phyloP scores from a whole-genome alignment of 2,797 vertebrate genomes.

The Heteromormyrus szaboi region DNA sequence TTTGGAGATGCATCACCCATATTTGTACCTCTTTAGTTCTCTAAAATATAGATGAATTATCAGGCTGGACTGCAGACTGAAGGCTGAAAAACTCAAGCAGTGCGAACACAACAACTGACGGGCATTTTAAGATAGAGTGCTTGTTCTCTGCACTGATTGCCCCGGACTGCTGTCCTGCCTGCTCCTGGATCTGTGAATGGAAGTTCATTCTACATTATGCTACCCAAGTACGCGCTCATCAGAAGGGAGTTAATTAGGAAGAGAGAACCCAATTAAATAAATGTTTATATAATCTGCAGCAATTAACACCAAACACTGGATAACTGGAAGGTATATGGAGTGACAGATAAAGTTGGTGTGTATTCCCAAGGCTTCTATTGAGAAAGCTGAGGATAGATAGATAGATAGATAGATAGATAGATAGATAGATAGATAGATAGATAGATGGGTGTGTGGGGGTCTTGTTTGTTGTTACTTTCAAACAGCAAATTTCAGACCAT shows the following conservation, averaged over 20 bases:
- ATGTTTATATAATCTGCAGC: constrained; percentile 47
- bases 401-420: neutral
- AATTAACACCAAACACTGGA: constrained; percentile 50
- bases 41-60: constrained; percentile 45
- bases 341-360: constrained; percentile 33
- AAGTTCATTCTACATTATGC: constrained; percentile 15
- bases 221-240: neutral
- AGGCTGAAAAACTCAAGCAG: neutral
- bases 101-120: too few relatives aligned
- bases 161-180: neutral
- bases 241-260: constrained; percentile 15
- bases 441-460: neutral
- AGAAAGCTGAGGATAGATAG: neutral
- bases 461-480: neutral
- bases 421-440: neutral
- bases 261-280: constrained; percentile 48
- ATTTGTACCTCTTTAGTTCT: constrained; percentile 46
- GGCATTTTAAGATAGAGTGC: neutral
- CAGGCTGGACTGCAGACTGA: neutral
- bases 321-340: constrained; percentile 47
- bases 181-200: constrained; percentile 29
- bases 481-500: neutral
- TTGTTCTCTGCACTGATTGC: too few relatives aligned
- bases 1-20: constrained; percentile 62
- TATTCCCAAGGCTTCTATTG: neutral